Base-by-base conservation (phyloP, 2,888 invertebrate species). In the Barypeithes pellucidus region DNA sequence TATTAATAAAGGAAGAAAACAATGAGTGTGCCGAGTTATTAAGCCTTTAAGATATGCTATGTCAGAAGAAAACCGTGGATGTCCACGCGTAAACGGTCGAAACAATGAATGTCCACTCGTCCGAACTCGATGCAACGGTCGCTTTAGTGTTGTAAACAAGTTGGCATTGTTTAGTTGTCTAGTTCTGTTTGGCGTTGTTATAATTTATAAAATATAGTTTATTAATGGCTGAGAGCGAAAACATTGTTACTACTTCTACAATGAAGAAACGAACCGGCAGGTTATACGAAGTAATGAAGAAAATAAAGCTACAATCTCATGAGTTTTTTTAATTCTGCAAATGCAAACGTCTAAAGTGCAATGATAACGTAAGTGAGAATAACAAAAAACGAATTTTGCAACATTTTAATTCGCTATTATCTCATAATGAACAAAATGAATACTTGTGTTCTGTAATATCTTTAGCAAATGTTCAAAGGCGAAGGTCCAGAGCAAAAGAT, bases 301-400 rank as follows among this genome's bases (percentile, higher is more conserved):
- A 60, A 60, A 60, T 60, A 11, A 39, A 14, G 22, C 60, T 60
- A 39, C 60, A 60, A 33, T 39, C 39, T n/a, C 39, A 60, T 33
- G 39, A 60, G 22, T 39, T 41, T 20, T 39, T 39, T 39, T 3
- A 29, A 36, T 41, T 41, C 24, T 41, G 54, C 65, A 41, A 59
- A 50, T 63, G 41, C 50, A 66, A 54, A 71, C 67, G 54, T 41
- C 29, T 59, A 52, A 57, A 47, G 43, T 60, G 60, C 22, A n/a
- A 16, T 60, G 60, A 60, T 20, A 60, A 39, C n/a, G 39, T 60
- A 61, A 47, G 50, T 41, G 20, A 36, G 14, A 67, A 11, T 11
- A 50, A 52, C 5, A 59, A 43, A 45, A 57, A 71, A 39, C 1
- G 52, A 71, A 36, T 50, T 22, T 52, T 59, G 41, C 36, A 11